Percentiles rank a stretch among this genome's conserved stretches.
Evolutionary conservation across 2,113 vertebrate species (phyloP).

Genomic region (Sinocyclocheilus anshuiensis): DNA sequence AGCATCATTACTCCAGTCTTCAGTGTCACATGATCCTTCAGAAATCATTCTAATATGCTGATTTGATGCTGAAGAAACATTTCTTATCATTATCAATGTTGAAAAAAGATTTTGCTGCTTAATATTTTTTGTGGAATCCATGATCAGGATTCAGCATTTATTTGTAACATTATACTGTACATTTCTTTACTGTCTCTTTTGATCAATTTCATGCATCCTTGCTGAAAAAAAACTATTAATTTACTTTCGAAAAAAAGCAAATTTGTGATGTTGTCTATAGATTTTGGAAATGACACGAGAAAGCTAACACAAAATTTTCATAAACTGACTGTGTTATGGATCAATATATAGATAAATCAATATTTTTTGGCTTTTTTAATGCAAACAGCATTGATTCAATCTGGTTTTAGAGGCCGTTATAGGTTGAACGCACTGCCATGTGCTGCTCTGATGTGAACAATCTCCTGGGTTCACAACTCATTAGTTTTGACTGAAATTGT

Average conservation of each 20-base stretch:
- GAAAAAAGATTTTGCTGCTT: background rate
- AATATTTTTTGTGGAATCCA: background rate
- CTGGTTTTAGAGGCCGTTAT: background rate
- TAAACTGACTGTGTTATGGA: background rate
- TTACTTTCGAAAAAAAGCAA: too few species aligned
- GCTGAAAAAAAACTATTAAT: background rate
- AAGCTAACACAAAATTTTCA: background rate
- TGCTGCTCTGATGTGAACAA: constrained; percentile 70
- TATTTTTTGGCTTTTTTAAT: background rate
- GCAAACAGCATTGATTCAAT: background rate
- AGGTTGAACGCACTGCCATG: background rate
- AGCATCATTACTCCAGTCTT: background rate
- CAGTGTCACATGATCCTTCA: background rate
- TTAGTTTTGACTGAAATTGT: constrained; percentile 86
- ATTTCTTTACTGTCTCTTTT: background rate
- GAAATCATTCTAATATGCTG: background rate
- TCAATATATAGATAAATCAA: background rate
- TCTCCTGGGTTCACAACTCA: constrained; percentile 77
- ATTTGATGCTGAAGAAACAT: background rate
- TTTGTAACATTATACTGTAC: too few species aligned
- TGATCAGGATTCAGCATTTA: background rate
- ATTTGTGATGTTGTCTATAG: background rate
- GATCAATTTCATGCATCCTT: background rate
- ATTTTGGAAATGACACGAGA: background rate
- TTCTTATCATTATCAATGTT: background rate